Conservation (phyloP, 2,888 invertebrate genomes). For the Holacanthella duospinosa region DNA sequence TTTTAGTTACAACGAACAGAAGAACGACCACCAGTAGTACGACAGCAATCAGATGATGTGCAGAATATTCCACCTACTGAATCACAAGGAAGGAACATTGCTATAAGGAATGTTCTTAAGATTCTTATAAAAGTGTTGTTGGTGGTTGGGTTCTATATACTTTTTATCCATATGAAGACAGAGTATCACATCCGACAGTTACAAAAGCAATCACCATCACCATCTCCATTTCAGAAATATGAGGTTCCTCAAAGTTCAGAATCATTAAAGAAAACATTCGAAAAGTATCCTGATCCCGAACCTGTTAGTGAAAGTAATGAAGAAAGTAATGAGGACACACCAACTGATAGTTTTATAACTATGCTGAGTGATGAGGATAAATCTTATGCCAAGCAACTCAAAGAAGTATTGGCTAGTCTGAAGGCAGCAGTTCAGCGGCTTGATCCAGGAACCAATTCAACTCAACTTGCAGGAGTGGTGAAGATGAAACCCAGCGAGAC, state of each 20-base stretch:
- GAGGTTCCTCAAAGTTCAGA: background rate
- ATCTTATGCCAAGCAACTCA: slow-evolving; percentile 2
- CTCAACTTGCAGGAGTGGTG: slow-evolving; percentile 3
- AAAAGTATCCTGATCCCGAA: background rate
- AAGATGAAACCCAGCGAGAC: background rate
- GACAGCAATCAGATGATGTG: no score
- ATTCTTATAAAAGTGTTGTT: no score
- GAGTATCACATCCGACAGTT: background rate
- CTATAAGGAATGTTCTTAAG: no score
- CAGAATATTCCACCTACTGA: no score
- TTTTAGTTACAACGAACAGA: no score
- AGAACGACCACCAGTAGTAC: no score
- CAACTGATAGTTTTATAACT: no score
- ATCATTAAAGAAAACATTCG: background rate
- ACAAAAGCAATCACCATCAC: background rate
- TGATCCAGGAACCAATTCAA: background rate
- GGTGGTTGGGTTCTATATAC: no score
- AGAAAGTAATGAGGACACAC: background rate
- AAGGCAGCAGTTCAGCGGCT: background rate
- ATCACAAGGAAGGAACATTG: no score
- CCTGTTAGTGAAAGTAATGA: background rate
- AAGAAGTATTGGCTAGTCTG: background rate
- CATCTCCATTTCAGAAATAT: background rate
- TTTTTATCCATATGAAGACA: background rate
- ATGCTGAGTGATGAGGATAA: no score